These are phyloP conservation scores for Perizoma flavofasciatum DNA, from an alignment of 2,888 invertebrate genomes.

Conservation along the genomic window DNA sequence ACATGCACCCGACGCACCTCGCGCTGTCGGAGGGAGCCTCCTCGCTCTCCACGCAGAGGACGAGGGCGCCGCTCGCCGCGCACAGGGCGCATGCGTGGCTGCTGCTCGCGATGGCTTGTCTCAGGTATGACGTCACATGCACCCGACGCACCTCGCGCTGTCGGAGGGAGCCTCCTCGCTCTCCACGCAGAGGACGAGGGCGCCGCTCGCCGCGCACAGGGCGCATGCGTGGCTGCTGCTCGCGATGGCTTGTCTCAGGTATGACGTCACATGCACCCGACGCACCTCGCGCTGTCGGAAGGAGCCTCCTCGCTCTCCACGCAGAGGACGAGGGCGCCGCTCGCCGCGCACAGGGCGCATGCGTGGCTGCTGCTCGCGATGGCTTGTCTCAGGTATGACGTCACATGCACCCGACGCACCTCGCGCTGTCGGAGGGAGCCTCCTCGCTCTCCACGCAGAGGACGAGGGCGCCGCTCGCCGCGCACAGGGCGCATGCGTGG, in stretches of 20 bases:
- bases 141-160: constrained; percentile 85
- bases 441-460: constrained; percentile 54
- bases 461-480: constrained; percentile 39
- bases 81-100: constrained; percentile 86
- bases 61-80: constrained; percentile 41
- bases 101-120: constrained; percentile 92
- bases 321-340: constrained; percentile 42
- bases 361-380: constrained; percentile 94
- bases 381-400: constrained; percentile 85
- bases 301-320: constrained; percentile 85
- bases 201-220: constrained; percentile 41
- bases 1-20: constrained; percentile 14
- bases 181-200: constrained; percentile 46
- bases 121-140: constrained; percentile 55
- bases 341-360: constrained; percentile 46
- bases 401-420: no score
- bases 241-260: constrained; percentile 90
- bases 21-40: constrained; percentile 95
- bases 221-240: constrained; percentile 90
- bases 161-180: constrained; percentile 91
- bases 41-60: constrained; percentile 49
- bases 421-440: constrained; percentile 96
- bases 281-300: constrained; percentile 94
- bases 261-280: neutral
- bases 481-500: constrained; percentile 84